Conservation (phyloP, 1,140 invertebrate genomes). For the Mercenaria mercenaria region DNA sequence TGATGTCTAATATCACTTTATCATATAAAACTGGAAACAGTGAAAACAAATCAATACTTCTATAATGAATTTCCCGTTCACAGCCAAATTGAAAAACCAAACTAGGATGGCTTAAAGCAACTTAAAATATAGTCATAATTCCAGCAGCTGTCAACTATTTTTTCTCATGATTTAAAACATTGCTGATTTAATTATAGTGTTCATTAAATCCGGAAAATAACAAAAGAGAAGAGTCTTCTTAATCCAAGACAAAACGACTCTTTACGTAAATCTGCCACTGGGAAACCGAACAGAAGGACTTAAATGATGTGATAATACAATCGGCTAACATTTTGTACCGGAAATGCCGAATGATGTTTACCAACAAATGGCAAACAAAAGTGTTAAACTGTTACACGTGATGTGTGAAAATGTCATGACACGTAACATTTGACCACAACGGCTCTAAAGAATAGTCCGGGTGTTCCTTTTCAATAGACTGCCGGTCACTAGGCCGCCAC, state of each 20-base stretch:
- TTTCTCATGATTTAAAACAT: constrained; percentile 22
- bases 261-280: neutral
- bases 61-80: constrained; percentile 51
- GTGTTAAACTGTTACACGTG: too few relatives aligned
- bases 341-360: neutral
- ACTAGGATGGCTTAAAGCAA: constrained; percentile 42
- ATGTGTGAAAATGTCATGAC: too few relatives aligned
- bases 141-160: constrained; percentile 16
- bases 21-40: constrained; percentile 29
- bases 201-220: neutral
- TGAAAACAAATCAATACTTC: constrained; percentile 48
- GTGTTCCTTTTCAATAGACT: too few relatives aligned
- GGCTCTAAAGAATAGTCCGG: too few relatives aligned
- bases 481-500: too few relatives aligned
- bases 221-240: neutral
- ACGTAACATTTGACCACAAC: too few relatives aligned
- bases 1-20: constrained; percentile 41
- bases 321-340: neutral
- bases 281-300: neutral
- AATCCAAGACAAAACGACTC: neutral
- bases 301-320: neutral
- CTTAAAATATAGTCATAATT: constrained; percentile 32
- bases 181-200: constrained; percentile 14
- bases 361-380: too few relatives aligned
- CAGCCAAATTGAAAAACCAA: constrained; percentile 48